A percentile compares a stretch with the other conserved stretches of the same genome.
Evolutionary conservation across 2,888 invertebrate species (phyloP).

Genomic region (Poecilus cupreus): DNA sequence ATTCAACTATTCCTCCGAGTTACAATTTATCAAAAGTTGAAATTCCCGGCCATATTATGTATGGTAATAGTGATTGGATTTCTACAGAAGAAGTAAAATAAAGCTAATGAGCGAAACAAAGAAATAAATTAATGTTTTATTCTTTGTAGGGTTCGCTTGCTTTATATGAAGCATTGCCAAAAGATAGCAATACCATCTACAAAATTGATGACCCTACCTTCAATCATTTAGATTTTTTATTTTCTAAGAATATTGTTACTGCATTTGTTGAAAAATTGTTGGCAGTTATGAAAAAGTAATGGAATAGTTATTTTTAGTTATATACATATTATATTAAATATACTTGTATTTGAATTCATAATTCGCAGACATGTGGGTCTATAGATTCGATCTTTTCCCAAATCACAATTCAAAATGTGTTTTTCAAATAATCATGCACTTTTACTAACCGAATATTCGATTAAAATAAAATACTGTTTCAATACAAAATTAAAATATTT

Average conservation of each 20-base stretch:
- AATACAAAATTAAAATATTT: no score
- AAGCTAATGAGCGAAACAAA: not conserved
- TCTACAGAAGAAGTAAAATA: slow-evolving; percentile 74
- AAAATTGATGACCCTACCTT: slow-evolving; percentile 78
- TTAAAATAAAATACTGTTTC: no score
- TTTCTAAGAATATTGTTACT: slow-evolving; percentile 78
- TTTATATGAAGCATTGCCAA: slow-evolving; percentile 75
- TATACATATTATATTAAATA: no score
- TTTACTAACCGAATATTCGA: no score
- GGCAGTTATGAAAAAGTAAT: slow-evolving; percentile 63
- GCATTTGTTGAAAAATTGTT: slow-evolving; percentile 67
- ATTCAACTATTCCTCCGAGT: slow-evolving; percentile 73
- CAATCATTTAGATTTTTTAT: slow-evolving; percentile 84
- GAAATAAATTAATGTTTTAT: not conserved
- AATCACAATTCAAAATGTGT: no score
- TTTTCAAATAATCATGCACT: no score
- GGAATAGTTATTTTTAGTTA: no score
- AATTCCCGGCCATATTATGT: slow-evolving; percentile 75
- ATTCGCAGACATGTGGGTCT: no score
- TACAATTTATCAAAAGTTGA: slow-evolving; percentile 74
- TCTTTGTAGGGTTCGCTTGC: no score
- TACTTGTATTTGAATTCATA: no score
- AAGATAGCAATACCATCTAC: slow-evolving; percentile 75
- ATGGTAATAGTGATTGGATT: slow-evolving; percentile 76
- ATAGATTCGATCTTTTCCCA: no score